Conservation (phyloP, 2,797 vertebrate genomes). For the Hemibagrus guttatus region DNA sequence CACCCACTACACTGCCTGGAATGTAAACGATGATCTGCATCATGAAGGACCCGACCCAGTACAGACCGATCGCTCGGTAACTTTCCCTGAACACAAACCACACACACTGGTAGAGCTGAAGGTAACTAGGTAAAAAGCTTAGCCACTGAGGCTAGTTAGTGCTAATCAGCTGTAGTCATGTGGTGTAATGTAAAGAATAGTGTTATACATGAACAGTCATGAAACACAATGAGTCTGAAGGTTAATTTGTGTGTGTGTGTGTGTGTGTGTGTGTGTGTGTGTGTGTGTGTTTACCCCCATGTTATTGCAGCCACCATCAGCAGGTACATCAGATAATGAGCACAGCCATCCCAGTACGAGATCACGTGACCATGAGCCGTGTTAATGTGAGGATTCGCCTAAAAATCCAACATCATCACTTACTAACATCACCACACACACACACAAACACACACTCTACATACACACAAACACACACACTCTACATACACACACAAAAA, state of each 20-base stretch:
- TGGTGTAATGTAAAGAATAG: background rate
- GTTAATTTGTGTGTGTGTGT: background rate
- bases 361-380: slow-evolving; percentile 91
- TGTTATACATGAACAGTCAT: background rate
- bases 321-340: slow-evolving; percentile 93
- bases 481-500: no score
- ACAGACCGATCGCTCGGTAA: slow-evolving; percentile 90
- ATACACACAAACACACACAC: background rate
- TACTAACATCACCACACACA: background rate
- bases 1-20: slow-evolving; percentile 92
- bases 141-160: background rate
- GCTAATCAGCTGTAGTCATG: no score
- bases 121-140: background rate
- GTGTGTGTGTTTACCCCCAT: slow-evolving; percentile 84
- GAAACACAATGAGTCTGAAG: background rate
- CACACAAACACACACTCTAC: background rate
- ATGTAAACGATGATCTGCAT: slow-evolving; percentile 90
- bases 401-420: slow-evolving; percentile 34
- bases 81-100: slow-evolving; percentile 76
- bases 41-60: slow-evolving; percentile 92
- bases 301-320: slow-evolving; percentile 92
- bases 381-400: slow-evolving; percentile 85
- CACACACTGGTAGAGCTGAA: background rate
- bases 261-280: background rate
- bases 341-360: slow-evolving; percentile 94